Base-by-base conservation (phyloP, 2,797 vertebrate genomes). In the Melanotaenia pygmaea region DNA sequence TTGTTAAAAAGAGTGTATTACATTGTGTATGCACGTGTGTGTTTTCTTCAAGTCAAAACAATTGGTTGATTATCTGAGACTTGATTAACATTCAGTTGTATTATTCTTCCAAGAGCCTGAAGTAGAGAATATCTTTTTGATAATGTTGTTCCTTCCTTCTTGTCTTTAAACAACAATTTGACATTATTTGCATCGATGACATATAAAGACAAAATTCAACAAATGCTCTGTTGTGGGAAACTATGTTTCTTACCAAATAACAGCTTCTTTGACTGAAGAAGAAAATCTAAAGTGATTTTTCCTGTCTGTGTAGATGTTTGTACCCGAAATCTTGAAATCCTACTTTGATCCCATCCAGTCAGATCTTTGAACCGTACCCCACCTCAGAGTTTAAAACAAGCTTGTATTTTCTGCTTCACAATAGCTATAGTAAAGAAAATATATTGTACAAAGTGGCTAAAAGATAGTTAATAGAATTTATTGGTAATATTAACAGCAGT, bases 301-400 rank as follows among this genome's bases (percentile, higher is more conserved):
- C 64, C 38, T 38, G 34, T 35, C 38, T 40, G 38, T 86, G 86
- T 75, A 70, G 45, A 77, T 10, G 10, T 56, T 62, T 54, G 65
- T 26, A 40, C 20, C 60, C 70, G 70, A 58, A 50, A 50, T 47
- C 18, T 47, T 4, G 0, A 47, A 47, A 47, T 50, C n/a, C n/a
- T 32, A 68, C 84, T 94, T 91, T 93, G 86, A 93, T 92, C 56
- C 67, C 72, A 72, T 61, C 77, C 76, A 69, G 81, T 89, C 85
- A 88, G 87, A 90, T 89, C 83, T 86, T 80, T 90, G 76, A 82
- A 83, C 79, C 76, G 59, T 71, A 76, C 80, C 81, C 68, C 65
- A 76, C 74, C 83, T 69, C 54, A 58, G 76, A 70, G 26, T 85
- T 59, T 60, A 50, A 67, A 75, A 79, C 72, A 88, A 72, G 83